Evolutionary conservation across 2,797 vertebrate genomes (phyloP), one percentile per base, ranked within the genome.

Genomic region (Lateolabrax maculatus): DNA sequence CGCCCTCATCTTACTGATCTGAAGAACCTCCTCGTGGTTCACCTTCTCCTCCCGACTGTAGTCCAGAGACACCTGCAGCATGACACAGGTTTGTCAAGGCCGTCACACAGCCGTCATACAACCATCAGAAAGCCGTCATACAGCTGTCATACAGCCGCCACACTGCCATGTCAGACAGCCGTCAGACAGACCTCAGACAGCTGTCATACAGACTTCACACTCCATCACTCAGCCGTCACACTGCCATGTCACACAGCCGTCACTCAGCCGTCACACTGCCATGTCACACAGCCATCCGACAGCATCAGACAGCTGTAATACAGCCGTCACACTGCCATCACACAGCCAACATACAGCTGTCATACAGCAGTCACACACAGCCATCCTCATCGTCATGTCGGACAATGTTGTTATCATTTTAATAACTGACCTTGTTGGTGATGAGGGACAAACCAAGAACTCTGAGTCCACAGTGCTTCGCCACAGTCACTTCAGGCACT

Each of bases 401-500:
- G 31, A 31, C 16, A 36, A 16, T 12, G 19, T 1, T 57, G 18
- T 2, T 46, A 12, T 3, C 18, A 27, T 16, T 37, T 61, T 11
- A 31, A 13, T 5, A 1, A 61, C 66, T 57, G n/a, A 92, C 91
- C 91, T 89, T 94, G 84, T 95, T 95, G 79, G 95, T 95, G 87
- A 95, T 93, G 53, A 95, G 94, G 0, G 94, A 94, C 36, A 95
- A 87, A 16, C 94, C 95, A 0, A 95, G 81, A 55, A 94, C 94
- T 21, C 76, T 71, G 55, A 95, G 79, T 39, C 94, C 94, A 37
- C 94, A 94, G 62, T 95, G 94, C 61, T 95, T 94, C 0, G 94
- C 95, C 31, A 95, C 94, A 0, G 93, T 95, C 63, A 95, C 94
- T 41, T 95, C 95, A 6, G 94, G 95, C 53, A 94, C 91, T 2